Percentiles rank a stretch among this genome's conserved stretches.
These are phyloP conservation scores for Aegotheles bennettii DNA, from an alignment of 2,113 vertebrate species.

Conservation along the genomic window DNA sequence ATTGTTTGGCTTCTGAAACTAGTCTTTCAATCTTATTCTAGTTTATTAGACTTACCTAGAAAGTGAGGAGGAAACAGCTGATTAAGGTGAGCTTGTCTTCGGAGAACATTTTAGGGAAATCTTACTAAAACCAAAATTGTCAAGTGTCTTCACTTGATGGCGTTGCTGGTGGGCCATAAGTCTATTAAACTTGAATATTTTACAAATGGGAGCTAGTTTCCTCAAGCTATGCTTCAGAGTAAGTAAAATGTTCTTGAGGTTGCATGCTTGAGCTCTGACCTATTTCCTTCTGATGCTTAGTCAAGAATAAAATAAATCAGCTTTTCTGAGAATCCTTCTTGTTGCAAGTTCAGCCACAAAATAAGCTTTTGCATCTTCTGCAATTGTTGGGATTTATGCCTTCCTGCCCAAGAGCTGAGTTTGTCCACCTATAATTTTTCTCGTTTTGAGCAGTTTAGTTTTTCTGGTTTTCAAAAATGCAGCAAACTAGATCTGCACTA, in stretches of 20 bases:
- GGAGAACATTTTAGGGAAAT: slow-evolving; percentile 17
- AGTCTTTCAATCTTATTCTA: background rate
- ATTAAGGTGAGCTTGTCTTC: background rate
- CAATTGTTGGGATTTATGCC: slow-evolving; percentile 42
- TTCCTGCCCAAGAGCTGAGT: slow-evolving; percentile 46
- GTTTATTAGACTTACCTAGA: background rate
- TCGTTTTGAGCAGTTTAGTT: slow-evolving; percentile 36
- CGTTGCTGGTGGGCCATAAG: background rate
- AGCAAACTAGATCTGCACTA: slow-evolving; percentile 29
- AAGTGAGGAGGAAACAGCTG: background rate
- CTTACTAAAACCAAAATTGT: background rate
- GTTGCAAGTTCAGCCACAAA: slow-evolving; percentile 55
- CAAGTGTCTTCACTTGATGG: background rate
- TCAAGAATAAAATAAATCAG: slow-evolving; percentile 42
- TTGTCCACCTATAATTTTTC: slow-evolving; percentile 42
- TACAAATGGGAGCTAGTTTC: background rate
- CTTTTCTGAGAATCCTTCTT: slow-evolving; percentile 43
- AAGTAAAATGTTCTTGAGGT: slow-evolving; percentile 1
- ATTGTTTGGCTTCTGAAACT: slow-evolving; percentile 44
- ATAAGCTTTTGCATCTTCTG: slow-evolving; percentile 34
- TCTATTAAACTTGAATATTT: background rate
- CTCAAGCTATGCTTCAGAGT: background rate
- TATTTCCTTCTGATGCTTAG: background rate
- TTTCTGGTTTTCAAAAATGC: slow-evolving; percentile 50
- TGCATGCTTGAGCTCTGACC: slow-evolving; percentile 49